Base-by-base conservation (phyloP, 2,797 vertebrate species). In the Hippopotamyrus pictus region DNA sequence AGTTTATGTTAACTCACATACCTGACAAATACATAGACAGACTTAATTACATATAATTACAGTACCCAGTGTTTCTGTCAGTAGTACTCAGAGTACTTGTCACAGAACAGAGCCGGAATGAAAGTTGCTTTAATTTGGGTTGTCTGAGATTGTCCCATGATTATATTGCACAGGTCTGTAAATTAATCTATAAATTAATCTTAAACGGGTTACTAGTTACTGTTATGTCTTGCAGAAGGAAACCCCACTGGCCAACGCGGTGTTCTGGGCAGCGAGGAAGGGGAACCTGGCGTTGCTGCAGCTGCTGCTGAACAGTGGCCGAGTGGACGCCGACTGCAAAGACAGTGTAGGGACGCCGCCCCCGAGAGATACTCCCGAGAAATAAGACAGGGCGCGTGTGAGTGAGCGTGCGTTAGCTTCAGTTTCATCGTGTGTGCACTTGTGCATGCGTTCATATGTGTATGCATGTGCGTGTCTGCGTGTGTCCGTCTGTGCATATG, bases 291-390 rank as follows among this genome's bases (percentile, higher is more conserved):
- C 98, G 29, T 95, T 99, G 14, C 97, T 99, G 92, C 97, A 98
- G 93, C 96, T 99, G 93, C 95, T 99, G 93, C 94, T 99, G 92
- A 98, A 99, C 96, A 99, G 98, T 0, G 98, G 98, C 1, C 97
- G 98, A 6, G 97, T 99, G 93, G 98, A 99, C 54, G 96, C 97
- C 87, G 98, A 99, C 97, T 99, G 98, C 96, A 98, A 97, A 96
- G 98, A 99, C 96, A 97, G 96, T 92, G 98, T 99, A 98, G 17
- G 97, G 91, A 91, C 86, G 69, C 90, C 93, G 94, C 94, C 17
- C 19, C 17, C 76, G 41, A 82, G 19, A 41, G 7, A 44, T 44
- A 44, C 37, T 79, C 37, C 17, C 41, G 73, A 41, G 33, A 82
- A 8, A 82, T 82, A 79, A 79, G 17, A 88, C 90, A 44, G 22